A percentile compares a stretch with the other conserved stretches of the same genome.
phyloP scores from a whole-genome alignment of 2,797 vertebrate species.

The Spinus pinus region DNA sequence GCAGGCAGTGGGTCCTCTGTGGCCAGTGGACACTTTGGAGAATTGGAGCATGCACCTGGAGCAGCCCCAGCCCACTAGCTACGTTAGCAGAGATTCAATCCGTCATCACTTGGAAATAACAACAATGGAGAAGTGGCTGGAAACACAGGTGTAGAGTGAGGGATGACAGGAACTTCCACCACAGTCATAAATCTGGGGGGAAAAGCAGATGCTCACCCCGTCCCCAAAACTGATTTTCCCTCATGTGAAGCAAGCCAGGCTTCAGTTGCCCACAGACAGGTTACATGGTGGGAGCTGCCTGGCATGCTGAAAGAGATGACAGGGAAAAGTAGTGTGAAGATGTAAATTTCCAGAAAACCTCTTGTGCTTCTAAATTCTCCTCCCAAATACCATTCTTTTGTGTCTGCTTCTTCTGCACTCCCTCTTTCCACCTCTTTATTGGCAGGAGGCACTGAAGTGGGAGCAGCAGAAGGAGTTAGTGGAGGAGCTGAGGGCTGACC shows the following conservation, averaged over 20 bases:
- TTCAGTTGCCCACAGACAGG: not conserved
- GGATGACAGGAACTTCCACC: not conserved
- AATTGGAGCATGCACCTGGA: not conserved
- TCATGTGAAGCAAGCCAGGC: not conserved
- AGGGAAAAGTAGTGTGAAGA: not conserved
- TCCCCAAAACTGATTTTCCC: not conserved
- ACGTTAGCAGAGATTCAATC: not conserved
- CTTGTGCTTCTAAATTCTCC: not conserved
- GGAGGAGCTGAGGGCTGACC: not conserved
- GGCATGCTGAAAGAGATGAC: not conserved
- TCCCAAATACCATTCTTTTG: not conserved
- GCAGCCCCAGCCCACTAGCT: not conserved
- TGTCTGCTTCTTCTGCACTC: not conserved
- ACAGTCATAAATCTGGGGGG: not conserved
- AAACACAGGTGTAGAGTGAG: not conserved
- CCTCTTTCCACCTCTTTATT: not conserved
- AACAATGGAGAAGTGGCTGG: not conserved
- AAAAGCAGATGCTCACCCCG: not conserved
- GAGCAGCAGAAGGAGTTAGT: not conserved
- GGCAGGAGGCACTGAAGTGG: not conserved
- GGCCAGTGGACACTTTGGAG: not conserved
- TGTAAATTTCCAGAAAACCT: not conserved
- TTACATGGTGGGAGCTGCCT: not conserved
- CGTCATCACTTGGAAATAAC: not conserved
- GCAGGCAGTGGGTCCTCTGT: not conserved